Percentiles rank a stretch among this genome's conserved stretches.
Evolutionary conservation across 2,113 vertebrate genomes (phyloP).

Genomic region (Eretmochelys imbricata): DNA sequence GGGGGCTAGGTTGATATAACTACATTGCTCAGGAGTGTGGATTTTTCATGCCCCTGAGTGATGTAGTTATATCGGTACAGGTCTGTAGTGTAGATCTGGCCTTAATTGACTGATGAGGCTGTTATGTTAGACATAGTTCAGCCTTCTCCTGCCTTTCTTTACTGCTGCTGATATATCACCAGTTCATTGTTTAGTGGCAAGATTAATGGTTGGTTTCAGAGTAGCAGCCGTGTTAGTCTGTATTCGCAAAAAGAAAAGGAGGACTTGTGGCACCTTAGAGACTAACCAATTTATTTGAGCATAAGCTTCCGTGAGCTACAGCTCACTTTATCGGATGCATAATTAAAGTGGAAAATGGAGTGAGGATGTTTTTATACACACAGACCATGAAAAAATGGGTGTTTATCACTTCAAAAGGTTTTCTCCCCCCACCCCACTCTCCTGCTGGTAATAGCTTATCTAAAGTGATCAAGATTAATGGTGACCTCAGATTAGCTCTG

Average conservation of each 20-base stretch:
- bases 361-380: no score
- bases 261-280: no score
- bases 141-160: neutral
- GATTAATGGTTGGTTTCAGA: neutral
- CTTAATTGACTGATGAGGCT: neutral
- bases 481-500: neutral
- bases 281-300: no score
- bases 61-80: neutral
- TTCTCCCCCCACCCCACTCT: no score
- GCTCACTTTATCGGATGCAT: no score
- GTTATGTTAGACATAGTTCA: neutral
- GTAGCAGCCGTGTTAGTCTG: no score
- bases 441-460: no score
- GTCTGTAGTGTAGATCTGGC: neutral
- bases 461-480: neutral
- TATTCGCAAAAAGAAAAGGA: no score
- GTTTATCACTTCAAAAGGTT: no score
- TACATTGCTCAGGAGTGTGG: neutral
- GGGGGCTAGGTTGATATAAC: neutral
- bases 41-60: neutral
- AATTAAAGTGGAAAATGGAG: no score
- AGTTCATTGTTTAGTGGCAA: neutral
- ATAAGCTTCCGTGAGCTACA: no score
- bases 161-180: neutral
- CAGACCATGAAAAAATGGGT: no score